Base-by-base conservation (phyloP, 35 echinoderm and acorn worm species). In the Holothuria glaberrima region DNA sequence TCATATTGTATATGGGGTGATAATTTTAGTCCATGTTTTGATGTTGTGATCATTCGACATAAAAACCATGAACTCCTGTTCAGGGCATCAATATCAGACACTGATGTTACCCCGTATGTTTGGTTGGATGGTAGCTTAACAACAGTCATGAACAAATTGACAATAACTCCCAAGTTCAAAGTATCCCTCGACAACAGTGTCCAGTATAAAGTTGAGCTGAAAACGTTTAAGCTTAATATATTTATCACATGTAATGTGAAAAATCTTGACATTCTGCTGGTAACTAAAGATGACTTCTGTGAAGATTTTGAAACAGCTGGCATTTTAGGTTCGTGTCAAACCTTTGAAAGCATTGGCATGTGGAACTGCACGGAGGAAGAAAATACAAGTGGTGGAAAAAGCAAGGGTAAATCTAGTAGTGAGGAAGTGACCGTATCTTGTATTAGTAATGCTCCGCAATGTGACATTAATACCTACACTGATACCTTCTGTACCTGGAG, bases 261-360 rank as follows among this genome's bases (percentile, higher is more conserved):
- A 24, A 80, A 93, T 61, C 59, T 97, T 12, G 94, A 88, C 22
- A 48, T 97, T 6, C 60, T 70, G 52, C 26, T 93, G 26, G 75
- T 86, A 28, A 79, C 77, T 21, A 86, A 86, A 2, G 74, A 56
- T 17, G 69, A 93, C 20, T 66, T 91, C 12, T 97, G 94, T 66
- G 56, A 88, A 12, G 33, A 50, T 30, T 18, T 59, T 20, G 48
- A 87, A 5, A 50, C 81, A 3, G 27, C 59, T 24, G 94, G 94
- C 3, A 30, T 97, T 5, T 62, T 97, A 16, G 66, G 88, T 45
- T 82, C 88, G 0, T 97, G 94, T 88, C 58, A 93, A 19, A 97
- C 91, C 4, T n/a, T 92, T 12, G 87, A 76, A 25, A 26, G 75
- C 22, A 77, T 97, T 35, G 88, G 90, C 56, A 26, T 62, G 17